Evolutionary conservation across 2,888 invertebrate species (phyloP), one percentile per base, ranked within the genome.

Genomic region (Sipha maydis): DNA sequence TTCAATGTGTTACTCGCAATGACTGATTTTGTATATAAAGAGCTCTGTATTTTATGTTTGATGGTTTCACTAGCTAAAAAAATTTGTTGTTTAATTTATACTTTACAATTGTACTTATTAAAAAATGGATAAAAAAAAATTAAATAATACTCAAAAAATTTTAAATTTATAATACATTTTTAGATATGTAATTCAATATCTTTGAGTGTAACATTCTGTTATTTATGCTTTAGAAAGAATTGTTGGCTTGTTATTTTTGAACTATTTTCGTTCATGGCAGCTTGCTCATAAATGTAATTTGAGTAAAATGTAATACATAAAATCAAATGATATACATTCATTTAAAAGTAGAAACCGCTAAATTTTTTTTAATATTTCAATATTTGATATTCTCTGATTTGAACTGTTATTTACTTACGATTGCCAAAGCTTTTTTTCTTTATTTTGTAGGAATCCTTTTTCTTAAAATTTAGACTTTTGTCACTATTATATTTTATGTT

Each of bases 21-120:
- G 88, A 88, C 88, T 88, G 88, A 88, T 88, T 88, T 82, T 88
- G 80, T 88, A 75, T 76, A 86, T 78, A 80, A 67, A 80, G 80
- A 61, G 31, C 82, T 80, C 73, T 82, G 80, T 88, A 88, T 75
- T 88, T 88, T 80, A 80, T 31, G 41, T 80, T 31, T 76, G 28
- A 86, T 85, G 48, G 71, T 79, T n/a, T 80, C 5, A 54, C 31
- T 86, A 73, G 73, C 79, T 41, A 56, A 86, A 61, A 56, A 86
- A 73, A 73, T 67, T 79, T 28, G 67, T 85, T 86, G 86, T 80
- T 79, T 79, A 79, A 48, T 85, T 25, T 54, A 41, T 56, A 83
- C 34, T 80, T 67, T 38, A 67, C 7, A 67, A 80, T 67, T 84
- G n/a, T 76, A 41, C 21, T 84, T 31, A n/a, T 75, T 61, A 61